Evolutionary conservation across 2,113 vertebrate genomes (phyloP).

Genomic region (Atherinomorus stipes): DNA sequence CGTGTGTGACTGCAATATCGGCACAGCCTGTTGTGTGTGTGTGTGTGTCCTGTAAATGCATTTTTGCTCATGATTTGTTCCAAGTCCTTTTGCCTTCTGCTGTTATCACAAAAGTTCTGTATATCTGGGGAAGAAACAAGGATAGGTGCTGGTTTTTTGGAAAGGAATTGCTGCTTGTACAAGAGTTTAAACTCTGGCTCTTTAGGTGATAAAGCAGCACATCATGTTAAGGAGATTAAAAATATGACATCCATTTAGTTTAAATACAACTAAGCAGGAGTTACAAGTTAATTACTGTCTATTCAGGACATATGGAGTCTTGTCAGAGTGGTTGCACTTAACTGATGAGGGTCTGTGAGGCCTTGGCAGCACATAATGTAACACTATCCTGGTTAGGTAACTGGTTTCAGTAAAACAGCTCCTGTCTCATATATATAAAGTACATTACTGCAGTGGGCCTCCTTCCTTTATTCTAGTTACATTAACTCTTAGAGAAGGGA

Average conservation of each 20-base stretch:
- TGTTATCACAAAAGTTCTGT: slow-evolving; percentile 20
- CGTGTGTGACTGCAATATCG: neutral
- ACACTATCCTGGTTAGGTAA: slow-evolving; percentile 8
- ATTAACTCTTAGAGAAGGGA: slow-evolving; percentile 16
- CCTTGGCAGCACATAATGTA: neutral
- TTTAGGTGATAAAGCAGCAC: slow-evolving; percentile 29
- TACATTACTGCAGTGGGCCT: neutral
- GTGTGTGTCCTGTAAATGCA: neutral
- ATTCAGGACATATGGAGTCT: slow-evolving; percentile 4
- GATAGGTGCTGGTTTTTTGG: neutral
- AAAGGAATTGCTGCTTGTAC: neutral
- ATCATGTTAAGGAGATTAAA: slow-evolving; percentile 51
- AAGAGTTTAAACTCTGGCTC: slow-evolving; percentile 8
- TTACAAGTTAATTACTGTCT: slow-evolving; percentile 34
- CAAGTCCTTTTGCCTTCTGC: slow-evolving; percentile 1
- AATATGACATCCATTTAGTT: slow-evolving; percentile 28
- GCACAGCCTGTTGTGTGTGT: neutral
- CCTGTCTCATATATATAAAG: neutral
- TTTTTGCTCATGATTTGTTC: neutral
- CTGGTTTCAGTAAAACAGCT: neutral
- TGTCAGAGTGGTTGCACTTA: slow-evolving; percentile 1
- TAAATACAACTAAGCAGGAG: slow-evolving; percentile 22
- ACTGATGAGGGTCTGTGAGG: neutral
- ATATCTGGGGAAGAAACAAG: slow-evolving; percentile 17
- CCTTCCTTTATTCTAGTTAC: slow-evolving; percentile 22